Evolutionary conservation across 2,888 invertebrate species (phyloP), one percentile per base, ranked within the genome.

Genomic region (Sphaeridia pumilis): DNA sequence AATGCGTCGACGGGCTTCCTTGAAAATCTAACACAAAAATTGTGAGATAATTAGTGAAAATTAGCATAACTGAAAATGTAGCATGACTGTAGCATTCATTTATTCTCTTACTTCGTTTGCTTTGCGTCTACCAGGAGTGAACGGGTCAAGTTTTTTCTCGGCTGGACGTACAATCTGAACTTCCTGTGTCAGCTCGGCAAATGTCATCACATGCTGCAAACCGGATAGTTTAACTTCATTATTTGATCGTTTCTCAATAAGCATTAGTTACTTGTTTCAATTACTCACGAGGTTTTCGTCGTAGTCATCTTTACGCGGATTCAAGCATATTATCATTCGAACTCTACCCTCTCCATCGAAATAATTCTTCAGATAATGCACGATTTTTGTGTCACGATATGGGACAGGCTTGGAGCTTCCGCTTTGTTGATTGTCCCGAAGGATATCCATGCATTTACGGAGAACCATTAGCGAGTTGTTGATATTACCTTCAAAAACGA

Each of bases 341-440:
- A 98, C 90, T 67, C 85, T 85, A 0, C 97, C 95, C 69, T 93
- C 87, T 0, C 95, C 94, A 70, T 98, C 97, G 70, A 98, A 97
- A 73, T 86, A 98, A 69, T 88, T 94, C 70, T 95, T 95, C 70
- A 98, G 95, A 52, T 95, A 75, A 72, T 89, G 87, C 0, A 97
- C 98, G 12, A 98, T 77, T 66, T 90, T 87, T 0, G 89, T 87
- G 67, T 97, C 94, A 25, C 97, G 75, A 70, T 95, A 98, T 0
- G 97, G 95, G 0, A 97, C 88, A 72, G 89, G 81, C 69, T 84
- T 87, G 52, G 75, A 79, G 0, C 76, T 71, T 2, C 70, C 70
- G 21, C 73, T 78, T 14, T 77, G 71, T 68, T 94, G 94, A 70
- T 94, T 95, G 66, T 94, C 93, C 44, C 94, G 74, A 58, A 97